phyloP scores from a whole-genome alignment of 2,113 vertebrate genomes.

The Micronycteris hirsuta region DNA sequence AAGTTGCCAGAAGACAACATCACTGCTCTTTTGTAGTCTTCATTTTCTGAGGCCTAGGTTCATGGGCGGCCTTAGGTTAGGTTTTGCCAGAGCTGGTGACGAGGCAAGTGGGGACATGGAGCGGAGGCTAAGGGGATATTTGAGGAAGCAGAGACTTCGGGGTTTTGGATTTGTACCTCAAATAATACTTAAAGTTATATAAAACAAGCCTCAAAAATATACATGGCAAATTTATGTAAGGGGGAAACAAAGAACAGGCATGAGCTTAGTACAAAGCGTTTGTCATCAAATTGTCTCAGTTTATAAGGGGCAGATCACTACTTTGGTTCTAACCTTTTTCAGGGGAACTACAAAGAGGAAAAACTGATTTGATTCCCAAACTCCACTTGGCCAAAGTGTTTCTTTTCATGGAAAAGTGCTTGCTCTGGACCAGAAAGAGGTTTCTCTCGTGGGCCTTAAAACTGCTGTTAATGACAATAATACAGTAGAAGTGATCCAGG shows the following conservation, averaged over 20 bases:
- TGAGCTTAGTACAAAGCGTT: not conserved
- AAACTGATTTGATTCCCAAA: conserved; percentile 12
- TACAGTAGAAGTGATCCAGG: not conserved
- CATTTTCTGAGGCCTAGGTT: not conserved
- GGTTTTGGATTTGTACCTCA: not conserved
- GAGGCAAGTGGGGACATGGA: not conserved
- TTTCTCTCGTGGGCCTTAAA: not conserved
- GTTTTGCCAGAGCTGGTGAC: not conserved
- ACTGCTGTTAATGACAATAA: not conserved
- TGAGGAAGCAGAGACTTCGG: not conserved
- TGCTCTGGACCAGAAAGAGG: not conserved
- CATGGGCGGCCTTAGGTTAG: not conserved
- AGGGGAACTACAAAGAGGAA: not conserved
- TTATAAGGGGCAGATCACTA: not conserved
- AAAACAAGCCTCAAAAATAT: not conserved
- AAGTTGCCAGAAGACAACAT: not conserved
- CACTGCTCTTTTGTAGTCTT: not conserved
- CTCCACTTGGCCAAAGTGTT: not conserved
- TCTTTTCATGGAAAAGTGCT: not conserved
- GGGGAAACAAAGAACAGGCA: not conserved
- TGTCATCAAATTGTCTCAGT: not conserved
- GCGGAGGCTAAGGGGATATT: rapidly evolving
- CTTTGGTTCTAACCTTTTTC: not conserved
- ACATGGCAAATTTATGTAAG: not conserved
- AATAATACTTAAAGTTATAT: not conserved